These are phyloP conservation scores for Stichopus horrens DNA, from an alignment of 53 echinoderm and acorn worm genomes.

Conservation along the genomic window DNA sequence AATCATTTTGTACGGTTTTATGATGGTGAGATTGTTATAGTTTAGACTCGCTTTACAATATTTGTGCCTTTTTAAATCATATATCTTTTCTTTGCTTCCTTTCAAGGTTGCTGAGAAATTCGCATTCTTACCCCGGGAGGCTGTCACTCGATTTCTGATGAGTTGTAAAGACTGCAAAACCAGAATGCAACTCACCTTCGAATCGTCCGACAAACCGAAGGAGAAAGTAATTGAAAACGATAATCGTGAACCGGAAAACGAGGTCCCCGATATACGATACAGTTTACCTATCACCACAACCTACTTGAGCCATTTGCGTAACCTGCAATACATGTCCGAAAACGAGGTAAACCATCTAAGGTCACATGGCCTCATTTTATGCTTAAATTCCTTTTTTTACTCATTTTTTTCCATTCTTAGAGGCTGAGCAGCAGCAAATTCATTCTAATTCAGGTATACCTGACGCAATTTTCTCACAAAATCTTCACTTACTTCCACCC, in stretches of 20 bases:
- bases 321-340: conserved; percentile 58
- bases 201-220: conserved; percentile 44
- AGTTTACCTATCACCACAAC: conserved; percentile 95
- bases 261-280: conserved; percentile 66
- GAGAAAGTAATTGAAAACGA: background rate
- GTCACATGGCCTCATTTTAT: too few relatives aligned
- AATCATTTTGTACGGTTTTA: too few relatives aligned
- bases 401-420: too few relatives aligned
- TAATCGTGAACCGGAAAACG: conserved; percentile 11
- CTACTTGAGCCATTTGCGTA: conserved; percentile 80
- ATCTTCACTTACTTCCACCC: too few relatives aligned
- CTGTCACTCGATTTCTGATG: conserved; percentile 93
- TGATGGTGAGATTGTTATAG: too few relatives aligned
- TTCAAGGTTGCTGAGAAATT: conserved; percentile 90
- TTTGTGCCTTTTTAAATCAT: too few relatives aligned
- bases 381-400: too few relatives aligned
- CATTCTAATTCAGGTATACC: too few relatives aligned
- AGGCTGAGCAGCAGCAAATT: too few relatives aligned
- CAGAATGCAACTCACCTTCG: conserved; percentile 88
- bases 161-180: conserved; percentile 97
- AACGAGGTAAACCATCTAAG: conserved; percentile 22
- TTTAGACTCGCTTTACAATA: too few relatives aligned
- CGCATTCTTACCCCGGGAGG: conserved; percentile 94
- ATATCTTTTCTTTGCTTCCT: too few relatives aligned
- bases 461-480: too few relatives aligned